Conservation (phyloP, 92 coral and sea anemone species). For the Hydrozoanthus gracilis region DNA sequence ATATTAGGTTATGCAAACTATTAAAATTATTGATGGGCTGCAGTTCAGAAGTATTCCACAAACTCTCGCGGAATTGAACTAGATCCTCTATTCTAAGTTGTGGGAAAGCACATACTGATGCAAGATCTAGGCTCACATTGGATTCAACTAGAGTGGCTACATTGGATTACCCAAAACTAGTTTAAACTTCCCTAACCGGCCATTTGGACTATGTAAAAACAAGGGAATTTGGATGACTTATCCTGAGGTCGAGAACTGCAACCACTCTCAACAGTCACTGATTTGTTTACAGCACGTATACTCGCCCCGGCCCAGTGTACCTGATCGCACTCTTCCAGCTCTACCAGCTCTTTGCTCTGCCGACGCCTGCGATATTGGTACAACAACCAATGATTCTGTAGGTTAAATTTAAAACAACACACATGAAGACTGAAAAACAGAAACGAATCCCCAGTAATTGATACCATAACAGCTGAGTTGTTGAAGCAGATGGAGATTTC, state of each 20-base stretch:
- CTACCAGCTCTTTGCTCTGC: slow-evolving; percentile 97
- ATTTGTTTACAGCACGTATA: not conserved
- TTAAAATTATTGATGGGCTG: too few relatives aligned
- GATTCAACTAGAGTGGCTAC: too few relatives aligned
- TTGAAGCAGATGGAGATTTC: too few relatives aligned
- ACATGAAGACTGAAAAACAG: not conserved
- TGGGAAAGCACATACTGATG: too few relatives aligned
- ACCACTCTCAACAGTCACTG: not conserved
- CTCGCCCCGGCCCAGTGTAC: slow-evolving; percentile 45
- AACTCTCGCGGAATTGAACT: too few relatives aligned
- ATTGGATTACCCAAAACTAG: too few relatives aligned
- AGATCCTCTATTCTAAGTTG: too few relatives aligned
- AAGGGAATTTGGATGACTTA: not conserved
- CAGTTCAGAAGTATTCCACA: too few relatives aligned
- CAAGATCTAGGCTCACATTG: too few relatives aligned
- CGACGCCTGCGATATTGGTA: slow-evolving; percentile 92
- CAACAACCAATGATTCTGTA: slow-evolving; percentile 87
- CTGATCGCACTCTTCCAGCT: slow-evolving; percentile 97
- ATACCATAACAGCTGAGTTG: not conserved
- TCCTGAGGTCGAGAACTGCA: not conserved
- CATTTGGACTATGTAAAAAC: not conserved
- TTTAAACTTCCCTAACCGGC: not conserved
- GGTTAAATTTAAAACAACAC: not conserved
- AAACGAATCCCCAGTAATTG: not conserved
- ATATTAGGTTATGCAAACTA: too few relatives aligned